Evolutionary conservation across 2,888 invertebrate species (phyloP).

Genomic region (Malachius bipustulatus): DNA sequence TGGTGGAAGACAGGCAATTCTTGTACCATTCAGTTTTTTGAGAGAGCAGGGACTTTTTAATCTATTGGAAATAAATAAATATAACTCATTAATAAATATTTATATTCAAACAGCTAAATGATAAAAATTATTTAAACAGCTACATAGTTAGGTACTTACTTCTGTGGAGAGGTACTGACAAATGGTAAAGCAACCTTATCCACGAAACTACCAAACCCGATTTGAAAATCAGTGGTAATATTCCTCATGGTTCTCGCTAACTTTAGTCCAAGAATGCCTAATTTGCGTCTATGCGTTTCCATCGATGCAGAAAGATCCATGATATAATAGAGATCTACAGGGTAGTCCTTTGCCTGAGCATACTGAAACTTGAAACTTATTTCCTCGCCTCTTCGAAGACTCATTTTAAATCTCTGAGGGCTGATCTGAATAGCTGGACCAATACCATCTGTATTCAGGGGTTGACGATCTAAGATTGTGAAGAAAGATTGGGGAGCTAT

Average conservation of each 20-base stretch:
- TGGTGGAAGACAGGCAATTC: constrained; percentile 36
- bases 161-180: constrained; percentile 38
- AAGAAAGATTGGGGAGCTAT: constrained; percentile 21
- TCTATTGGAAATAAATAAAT: too few species aligned
- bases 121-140: too few species aligned
- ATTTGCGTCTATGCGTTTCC: constrained; percentile 43
- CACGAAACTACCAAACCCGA: constrained; percentile 58
- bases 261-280: constrained; percentile 40
- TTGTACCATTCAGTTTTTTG: constrained; percentile 25
- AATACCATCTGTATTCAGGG: constrained; percentile 19
- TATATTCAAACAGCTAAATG: too few species aligned
- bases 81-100: too few species aligned
- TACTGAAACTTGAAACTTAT: constrained; percentile 38
- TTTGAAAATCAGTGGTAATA: constrained; percentile 49
- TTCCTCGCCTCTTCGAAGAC: constrained; percentile 39
- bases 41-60: constrained; percentile 28
- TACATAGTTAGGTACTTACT: too few species aligned
- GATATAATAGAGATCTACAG: constrained; percentile 71
- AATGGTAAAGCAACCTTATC: constrained; percentile 57
- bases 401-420: constrained; percentile 44
- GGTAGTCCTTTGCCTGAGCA: constrained; percentile 58
- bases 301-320: constrained; percentile 69
- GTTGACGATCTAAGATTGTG: constrained; percentile 18
- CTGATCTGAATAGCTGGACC: constrained; percentile 38
- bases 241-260: constrained; percentile 43